Percentiles rank a stretch among this genome's conserved stretches.
These are phyloP conservation scores for Lasioglossum morio DNA, from an alignment of 2,888 invertebrate species.

Conservation along the genomic window DNA sequence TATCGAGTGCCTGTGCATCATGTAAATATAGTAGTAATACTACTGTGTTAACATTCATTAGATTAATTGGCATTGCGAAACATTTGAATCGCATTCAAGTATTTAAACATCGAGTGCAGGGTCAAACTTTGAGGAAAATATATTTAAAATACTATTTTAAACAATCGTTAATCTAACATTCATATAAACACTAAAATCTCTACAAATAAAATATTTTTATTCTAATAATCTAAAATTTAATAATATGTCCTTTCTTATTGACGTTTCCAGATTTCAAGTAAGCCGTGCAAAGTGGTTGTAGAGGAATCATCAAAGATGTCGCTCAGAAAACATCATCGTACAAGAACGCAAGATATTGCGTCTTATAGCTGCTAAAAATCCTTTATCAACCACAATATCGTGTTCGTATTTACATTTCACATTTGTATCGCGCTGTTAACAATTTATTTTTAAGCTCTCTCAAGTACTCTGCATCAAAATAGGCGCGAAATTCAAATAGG, in stretches of 20 bases:
- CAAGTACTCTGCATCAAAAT: neutral
- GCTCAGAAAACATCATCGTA: neutral
- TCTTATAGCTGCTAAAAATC: neutral
- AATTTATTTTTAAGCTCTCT: neutral
- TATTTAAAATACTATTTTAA: neutral
- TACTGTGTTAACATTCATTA: neutral
- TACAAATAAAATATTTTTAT: neutral
- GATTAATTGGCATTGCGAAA: conserved; percentile 3
- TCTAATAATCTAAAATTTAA: neutral
- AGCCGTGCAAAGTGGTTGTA: neutral
- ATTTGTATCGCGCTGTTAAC: neutral
- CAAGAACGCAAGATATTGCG: neutral
- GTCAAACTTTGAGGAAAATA: neutral
- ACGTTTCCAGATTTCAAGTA: neutral
- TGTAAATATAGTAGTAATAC: neutral
- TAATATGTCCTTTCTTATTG: neutral
- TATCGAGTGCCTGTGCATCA: neutral
- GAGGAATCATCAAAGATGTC: conserved; percentile 10
- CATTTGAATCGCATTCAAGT: conserved; percentile 15
- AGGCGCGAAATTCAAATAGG: neutral
- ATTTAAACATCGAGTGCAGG: neutral
- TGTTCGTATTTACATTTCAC: neutral
- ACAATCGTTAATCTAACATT: neutral
- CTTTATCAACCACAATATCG: neutral
- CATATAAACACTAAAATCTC: neutral